Conservation (phyloP, 2,888 invertebrate genomes). For the Drosophila barbarae region DNA sequence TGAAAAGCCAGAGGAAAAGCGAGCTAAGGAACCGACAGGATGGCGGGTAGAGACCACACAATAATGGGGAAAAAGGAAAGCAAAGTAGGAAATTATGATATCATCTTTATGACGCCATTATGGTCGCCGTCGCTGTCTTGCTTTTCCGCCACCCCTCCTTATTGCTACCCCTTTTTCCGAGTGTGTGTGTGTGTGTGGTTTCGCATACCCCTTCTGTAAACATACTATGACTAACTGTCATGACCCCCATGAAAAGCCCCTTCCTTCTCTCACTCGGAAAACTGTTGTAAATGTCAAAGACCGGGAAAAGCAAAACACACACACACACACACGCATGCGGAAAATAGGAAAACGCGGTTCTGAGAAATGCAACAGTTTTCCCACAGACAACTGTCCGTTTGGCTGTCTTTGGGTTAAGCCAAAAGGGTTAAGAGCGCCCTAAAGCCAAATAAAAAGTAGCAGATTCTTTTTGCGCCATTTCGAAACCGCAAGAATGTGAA, state of each 20-base stretch:
- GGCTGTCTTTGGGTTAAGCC: conserved; percentile 40
- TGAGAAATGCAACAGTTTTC: conserved; percentile 67
- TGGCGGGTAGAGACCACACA: conserved; percentile 25
- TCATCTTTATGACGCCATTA: conserved; percentile 72
- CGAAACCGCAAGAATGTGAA: conserved; percentile 24
- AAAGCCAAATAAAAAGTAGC: conserved; percentile 19
- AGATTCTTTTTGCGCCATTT: conserved; percentile 32
- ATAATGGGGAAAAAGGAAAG: conserved; percentile 46
- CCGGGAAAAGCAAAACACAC: conserved; percentile 56
- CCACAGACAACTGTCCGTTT: conserved; percentile 33
- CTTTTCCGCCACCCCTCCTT: conserved; percentile 14
- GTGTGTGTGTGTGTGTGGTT: conserved; percentile 18
- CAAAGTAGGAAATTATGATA: conserved; percentile 71
- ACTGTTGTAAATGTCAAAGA: conserved; percentile 71
- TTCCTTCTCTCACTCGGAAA: conserved; percentile 43
- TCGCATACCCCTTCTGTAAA: conserved; percentile 37
- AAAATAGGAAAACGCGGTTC: conserved; percentile 10
- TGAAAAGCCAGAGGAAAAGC: conserved; percentile 23
- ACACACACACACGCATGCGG: conserved; percentile 7
- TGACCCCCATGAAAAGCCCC: conserved; percentile 15
- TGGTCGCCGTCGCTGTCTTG: conserved; percentile 48
- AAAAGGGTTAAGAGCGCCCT: conserved; percentile 40
- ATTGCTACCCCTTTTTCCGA: conserved; percentile 24
- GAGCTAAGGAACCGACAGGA: conserved; percentile 22
- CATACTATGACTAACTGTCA: conserved; percentile 60